Evolutionary conservation across 2,113 vertebrate species (phyloP).

Genomic region (Hemibagrus wyckioides): DNA sequence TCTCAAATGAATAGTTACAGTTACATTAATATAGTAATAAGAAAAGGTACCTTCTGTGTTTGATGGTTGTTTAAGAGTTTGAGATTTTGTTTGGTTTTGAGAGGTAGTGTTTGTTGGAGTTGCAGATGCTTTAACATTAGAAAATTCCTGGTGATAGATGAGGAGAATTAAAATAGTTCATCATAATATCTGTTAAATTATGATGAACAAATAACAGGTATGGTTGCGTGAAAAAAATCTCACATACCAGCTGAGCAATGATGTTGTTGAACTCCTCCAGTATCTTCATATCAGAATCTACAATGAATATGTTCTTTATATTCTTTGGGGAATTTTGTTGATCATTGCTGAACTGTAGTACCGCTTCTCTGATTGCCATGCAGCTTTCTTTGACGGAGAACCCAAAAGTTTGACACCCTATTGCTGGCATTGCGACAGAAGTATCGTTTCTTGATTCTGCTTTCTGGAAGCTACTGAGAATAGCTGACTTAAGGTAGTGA

Average conservation of each 20-base stretch:
- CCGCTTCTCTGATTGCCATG: conserved; percentile 39
- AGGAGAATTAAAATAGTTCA: not conserved
- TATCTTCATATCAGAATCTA: conserved; percentile 48
- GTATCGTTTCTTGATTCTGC: conserved; percentile 39
- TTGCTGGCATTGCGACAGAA: conserved; percentile 52
- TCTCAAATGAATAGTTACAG: not conserved
- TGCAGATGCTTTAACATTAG: conserved; percentile 2
- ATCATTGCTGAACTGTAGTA: conserved; percentile 41
- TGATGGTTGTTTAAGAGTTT: not conserved
- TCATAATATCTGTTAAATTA: not conserved
- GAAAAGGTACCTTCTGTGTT: conserved; percentile 40
- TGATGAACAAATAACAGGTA: not conserved
- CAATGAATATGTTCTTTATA: conserved; percentile 51
- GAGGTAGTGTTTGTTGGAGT: not conserved
- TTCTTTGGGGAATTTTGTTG: not conserved
- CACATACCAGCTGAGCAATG: conserved; percentile 46
- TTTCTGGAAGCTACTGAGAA: conserved; percentile 39
- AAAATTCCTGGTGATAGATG: conserved; percentile 43
- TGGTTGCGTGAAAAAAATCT: not conserved
- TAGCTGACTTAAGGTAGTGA: conserved; percentile 25
- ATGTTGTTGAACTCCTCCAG: conserved; percentile 51
- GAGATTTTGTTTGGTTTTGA: not conserved
- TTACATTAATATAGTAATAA: not conserved
- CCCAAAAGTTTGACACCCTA: conserved; percentile 47
- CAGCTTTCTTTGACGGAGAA: conserved; percentile 53